These are phyloP conservation scores for Cryptomyrus ogoouensis DNA, from an alignment of 2,113 vertebrate genomes.

Conservation along the genomic window DNA sequence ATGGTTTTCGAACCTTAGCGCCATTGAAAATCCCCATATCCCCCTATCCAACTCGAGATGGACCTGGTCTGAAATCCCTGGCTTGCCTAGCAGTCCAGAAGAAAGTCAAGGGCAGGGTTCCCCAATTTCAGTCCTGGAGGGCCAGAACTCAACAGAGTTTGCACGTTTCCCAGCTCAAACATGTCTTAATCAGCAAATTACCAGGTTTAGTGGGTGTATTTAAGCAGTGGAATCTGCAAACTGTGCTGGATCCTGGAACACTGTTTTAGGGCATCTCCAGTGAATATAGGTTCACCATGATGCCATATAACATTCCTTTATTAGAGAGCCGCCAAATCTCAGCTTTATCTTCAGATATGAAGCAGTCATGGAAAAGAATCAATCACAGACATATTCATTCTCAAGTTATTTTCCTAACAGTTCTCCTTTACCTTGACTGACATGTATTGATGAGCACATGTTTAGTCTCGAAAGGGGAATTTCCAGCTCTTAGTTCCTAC, in stretches of 20 bases:
- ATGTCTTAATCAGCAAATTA: background rate
- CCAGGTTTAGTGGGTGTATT: background rate
- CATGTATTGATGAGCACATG: background rate
- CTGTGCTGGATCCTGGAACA: background rate
- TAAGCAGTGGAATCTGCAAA: background rate
- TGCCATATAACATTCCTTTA: background rate
- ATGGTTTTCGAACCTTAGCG: background rate
- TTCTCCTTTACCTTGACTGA: background rate
- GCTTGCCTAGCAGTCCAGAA: background rate
- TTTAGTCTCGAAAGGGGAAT: conserved; percentile 2
- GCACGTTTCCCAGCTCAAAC: background rate
- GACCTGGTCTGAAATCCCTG: background rate
- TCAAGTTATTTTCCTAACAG: background rate
- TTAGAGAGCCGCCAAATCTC: background rate
- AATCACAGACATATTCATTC: background rate
- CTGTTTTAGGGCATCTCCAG: background rate
- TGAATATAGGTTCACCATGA: background rate
- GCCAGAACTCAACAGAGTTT: background rate
- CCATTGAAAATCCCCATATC: background rate
- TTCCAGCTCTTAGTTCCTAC: background rate
- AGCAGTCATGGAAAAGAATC: background rate
- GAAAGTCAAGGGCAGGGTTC: background rate
- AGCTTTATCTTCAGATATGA: background rate
- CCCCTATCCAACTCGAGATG: background rate
- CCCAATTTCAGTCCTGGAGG: background rate